Percentiles rank a stretch among this genome's conserved stretches.
Evolutionary conservation across 2,113 vertebrate species (phyloP).

Genomic region (Erythrolamprus reginae): DNA sequence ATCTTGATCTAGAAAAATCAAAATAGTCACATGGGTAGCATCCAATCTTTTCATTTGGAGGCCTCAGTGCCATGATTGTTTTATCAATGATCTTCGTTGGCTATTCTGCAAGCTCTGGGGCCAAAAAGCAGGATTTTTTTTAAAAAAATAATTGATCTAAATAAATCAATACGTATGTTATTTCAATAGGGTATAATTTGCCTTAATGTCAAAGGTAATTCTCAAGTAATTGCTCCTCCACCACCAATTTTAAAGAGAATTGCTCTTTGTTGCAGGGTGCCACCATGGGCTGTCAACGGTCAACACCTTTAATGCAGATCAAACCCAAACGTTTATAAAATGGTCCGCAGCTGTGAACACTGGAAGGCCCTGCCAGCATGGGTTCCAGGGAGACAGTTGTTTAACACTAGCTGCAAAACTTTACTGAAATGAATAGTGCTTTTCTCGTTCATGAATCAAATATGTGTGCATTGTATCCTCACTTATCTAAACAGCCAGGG

Average conservation of each 20-base stretch:
- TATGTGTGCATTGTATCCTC: not conserved
- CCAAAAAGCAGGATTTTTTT: not conserved
- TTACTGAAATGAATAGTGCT: not conserved
- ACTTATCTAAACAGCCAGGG: constrained; percentile 12
- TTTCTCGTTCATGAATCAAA: constrained; percentile 12
- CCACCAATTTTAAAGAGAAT: not conserved
- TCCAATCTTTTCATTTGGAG: not conserved
- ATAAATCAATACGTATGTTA: not conserved
- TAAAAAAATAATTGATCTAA: not conserved
- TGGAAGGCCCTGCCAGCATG: not conserved
- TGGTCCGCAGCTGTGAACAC: not conserved
- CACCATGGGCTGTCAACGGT: not conserved
- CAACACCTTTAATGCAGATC: not conserved
- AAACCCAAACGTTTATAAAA: constrained; percentile 7
- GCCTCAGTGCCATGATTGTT: not conserved
- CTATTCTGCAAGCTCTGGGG: not conserved
- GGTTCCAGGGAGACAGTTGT: not conserved
- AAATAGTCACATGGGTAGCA: not conserved
- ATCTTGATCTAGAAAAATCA: not conserved
- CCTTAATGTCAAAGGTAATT: not conserved
- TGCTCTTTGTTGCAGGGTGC: not conserved
- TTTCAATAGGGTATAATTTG: not conserved
- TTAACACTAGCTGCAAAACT: not conserved
- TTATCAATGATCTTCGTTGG: not conserved
- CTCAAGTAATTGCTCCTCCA: not conserved